Evolutionary conservation across 1,140 invertebrate species (phyloP).

Genomic region (Pissodes strobi): DNA sequence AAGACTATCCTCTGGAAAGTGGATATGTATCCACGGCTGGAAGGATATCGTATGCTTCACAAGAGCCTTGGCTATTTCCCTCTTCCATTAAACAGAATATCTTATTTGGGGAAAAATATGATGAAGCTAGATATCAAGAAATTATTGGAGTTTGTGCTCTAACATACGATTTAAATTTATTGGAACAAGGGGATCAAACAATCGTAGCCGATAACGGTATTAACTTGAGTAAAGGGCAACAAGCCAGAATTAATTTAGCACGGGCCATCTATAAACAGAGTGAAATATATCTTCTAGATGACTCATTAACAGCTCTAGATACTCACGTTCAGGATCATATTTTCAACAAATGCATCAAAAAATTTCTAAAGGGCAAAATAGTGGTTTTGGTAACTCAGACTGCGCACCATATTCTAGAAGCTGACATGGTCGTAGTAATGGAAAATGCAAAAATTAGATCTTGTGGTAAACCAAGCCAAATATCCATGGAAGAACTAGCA

Average conservation of each 20-base stretch:
- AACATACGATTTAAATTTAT: constrained; percentile 69
- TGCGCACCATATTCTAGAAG: constrained; percentile 78
- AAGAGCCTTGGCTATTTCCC: constrained; percentile 78
- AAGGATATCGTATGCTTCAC: constrained; percentile 76
- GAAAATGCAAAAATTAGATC: constrained; percentile 64
- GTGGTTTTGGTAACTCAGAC: constrained; percentile 80
- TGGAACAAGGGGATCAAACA: constrained; percentile 73
- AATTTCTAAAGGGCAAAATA: constrained; percentile 72
- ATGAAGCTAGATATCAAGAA: constrained; percentile 64
- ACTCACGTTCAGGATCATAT: constrained; percentile 78
- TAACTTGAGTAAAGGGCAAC: constrained; percentile 82
- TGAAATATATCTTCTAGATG: constrained; percentile 80
- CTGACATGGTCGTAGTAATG: constrained; percentile 69
- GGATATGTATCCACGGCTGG: constrained; percentile 69
- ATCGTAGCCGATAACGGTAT: constrained; percentile 82
- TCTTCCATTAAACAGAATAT: constrained; percentile 67
- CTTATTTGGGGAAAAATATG: constrained; percentile 60
- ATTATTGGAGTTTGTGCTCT: constrained; percentile 67
- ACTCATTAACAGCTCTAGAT: constrained; percentile 68
- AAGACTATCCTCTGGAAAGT: constrained; percentile 66
- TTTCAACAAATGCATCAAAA: constrained; percentile 72
- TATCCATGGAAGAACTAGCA: constrained; percentile 25
- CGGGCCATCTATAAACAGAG: constrained; percentile 79
- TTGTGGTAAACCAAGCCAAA: constrained; percentile 25
- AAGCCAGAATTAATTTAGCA: constrained; percentile 85